Evolutionary conservation across 2,113 vertebrate species (phyloP).

Genomic region (Passer montanus): DNA sequence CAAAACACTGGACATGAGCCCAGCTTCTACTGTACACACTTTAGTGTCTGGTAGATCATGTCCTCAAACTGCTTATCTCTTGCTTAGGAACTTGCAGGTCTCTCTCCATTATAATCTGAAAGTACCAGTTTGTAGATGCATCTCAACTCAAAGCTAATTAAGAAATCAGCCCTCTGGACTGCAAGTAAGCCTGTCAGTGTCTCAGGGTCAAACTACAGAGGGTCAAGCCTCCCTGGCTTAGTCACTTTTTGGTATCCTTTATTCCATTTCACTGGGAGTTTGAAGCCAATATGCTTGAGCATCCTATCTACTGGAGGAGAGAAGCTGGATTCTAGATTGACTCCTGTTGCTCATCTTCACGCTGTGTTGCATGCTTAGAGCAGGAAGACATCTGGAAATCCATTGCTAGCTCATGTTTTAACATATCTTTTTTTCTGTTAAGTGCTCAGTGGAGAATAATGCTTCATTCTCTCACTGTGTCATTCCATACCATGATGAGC

Average conservation of each 20-base stretch:
- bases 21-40: not conserved
- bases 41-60: not conserved
- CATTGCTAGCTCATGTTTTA: not conserved
- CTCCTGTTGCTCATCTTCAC: not conserved
- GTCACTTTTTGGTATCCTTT: not conserved
- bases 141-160: not conserved
- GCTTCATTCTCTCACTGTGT: slow-evolving; percentile 41
- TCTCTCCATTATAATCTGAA: not conserved
- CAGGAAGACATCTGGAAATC: slow-evolving; percentile 6
- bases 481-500: slow-evolving; percentile 49
- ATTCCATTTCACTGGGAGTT: not conserved
- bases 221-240: not conserved
- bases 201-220: not conserved
- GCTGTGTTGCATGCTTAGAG: not conserved
- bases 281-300: not conserved
- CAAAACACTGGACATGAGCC: not conserved
- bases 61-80: not conserved
- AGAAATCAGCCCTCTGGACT: not conserved
- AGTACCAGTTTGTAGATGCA: not conserved
- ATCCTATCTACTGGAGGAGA: not conserved
- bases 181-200: not conserved
- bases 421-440: not conserved
- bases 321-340: not conserved
- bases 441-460: slow-evolving; percentile 40
- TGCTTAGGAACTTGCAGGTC: not conserved